A percentile compares a stretch with the other conserved stretches of the same genome.
These are phyloP conservation scores for Buceros bicornis DNA, from an alignment of 2,797 vertebrate genomes.

Conservation along the genomic window DNA sequence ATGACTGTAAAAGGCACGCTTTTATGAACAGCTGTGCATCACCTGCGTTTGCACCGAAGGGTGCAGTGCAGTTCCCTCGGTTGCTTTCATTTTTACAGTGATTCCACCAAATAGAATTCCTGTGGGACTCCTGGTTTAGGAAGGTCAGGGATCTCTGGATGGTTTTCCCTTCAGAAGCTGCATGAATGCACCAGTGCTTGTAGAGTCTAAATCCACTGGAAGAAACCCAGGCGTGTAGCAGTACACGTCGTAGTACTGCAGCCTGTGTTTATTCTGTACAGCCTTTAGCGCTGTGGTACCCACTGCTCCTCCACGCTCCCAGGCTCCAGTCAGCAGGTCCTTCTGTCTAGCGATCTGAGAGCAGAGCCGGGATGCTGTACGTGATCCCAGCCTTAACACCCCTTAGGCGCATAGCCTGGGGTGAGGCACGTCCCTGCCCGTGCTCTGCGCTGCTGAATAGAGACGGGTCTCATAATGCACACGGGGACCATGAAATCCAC, in stretches of 20 bases:
- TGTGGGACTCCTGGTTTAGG: not conserved
- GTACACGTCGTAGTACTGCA: not conserved
- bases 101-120: not conserved
- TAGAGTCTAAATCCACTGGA: not conserved
- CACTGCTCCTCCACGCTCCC: not conserved
- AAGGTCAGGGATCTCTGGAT: not conserved
- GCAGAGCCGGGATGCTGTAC: not conserved
- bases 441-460: not conserved
- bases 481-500: fast-evolving
- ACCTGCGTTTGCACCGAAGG: not conserved
- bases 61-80: not conserved
- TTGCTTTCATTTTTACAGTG: not conserved
- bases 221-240: not conserved
- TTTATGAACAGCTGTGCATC: not conserved
- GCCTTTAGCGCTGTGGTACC: not conserved
- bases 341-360: not conserved
- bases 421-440: not conserved
- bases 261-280: not conserved
- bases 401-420: not conserved
- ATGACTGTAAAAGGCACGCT: not conserved
- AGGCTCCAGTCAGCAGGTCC: not conserved
- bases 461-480: not conserved
- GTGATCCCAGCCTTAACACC: not conserved
- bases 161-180: not conserved
- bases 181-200: not conserved